These are phyloP conservation scores for Notothenia rossii DNA, from an alignment of 2,113 vertebrate genomes.

Conservation along the genomic window DNA sequence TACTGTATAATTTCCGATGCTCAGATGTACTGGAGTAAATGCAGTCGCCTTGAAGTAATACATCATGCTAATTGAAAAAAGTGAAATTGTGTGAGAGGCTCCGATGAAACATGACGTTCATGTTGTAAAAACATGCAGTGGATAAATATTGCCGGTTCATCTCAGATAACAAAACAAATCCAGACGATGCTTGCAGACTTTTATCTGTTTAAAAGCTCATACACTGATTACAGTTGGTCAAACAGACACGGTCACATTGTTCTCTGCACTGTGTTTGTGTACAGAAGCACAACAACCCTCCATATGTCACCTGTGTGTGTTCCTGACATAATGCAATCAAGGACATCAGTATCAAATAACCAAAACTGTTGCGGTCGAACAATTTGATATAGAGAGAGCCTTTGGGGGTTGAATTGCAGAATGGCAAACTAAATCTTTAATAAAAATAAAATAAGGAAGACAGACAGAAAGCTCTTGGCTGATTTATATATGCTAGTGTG, in stretches of 20 bases:
- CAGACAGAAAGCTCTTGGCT: not conserved
- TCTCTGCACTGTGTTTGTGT: slow-evolving; percentile 3
- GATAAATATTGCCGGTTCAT: not conserved
- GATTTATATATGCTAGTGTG: not conserved
- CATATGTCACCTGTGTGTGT: slow-evolving; percentile 1
- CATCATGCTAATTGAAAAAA: too few species aligned
- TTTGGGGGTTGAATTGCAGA: slow-evolving; percentile 19
- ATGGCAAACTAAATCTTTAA: not conserved
- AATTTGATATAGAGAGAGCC: slow-evolving; percentile 1
- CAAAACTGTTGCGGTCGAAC: slow-evolving; percentile 5
- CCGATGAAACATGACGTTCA: not conserved
- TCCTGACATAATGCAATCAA: not conserved
- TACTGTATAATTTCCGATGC: slow-evolving; percentile 28
- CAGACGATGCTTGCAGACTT: slow-evolving; percentile 35
- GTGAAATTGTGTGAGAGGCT: not conserved
- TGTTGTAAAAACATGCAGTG: not conserved
- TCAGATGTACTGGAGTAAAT: slow-evolving; percentile 26
- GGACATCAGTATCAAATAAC: slow-evolving; percentile 40
- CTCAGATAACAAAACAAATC: slow-evolving; percentile 19
- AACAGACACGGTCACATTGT: slow-evolving; percentile 31
- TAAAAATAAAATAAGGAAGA: not conserved
- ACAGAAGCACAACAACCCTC: slow-evolving; percentile 19
- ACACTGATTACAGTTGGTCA: slow-evolving; percentile 51
- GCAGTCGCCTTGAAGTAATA: slow-evolving; percentile 26
- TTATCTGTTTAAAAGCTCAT: slow-evolving; percentile 49